phyloP scores from a whole-genome alignment of 2,113 vertebrate species.

The Coracopsis vasa region DNA sequence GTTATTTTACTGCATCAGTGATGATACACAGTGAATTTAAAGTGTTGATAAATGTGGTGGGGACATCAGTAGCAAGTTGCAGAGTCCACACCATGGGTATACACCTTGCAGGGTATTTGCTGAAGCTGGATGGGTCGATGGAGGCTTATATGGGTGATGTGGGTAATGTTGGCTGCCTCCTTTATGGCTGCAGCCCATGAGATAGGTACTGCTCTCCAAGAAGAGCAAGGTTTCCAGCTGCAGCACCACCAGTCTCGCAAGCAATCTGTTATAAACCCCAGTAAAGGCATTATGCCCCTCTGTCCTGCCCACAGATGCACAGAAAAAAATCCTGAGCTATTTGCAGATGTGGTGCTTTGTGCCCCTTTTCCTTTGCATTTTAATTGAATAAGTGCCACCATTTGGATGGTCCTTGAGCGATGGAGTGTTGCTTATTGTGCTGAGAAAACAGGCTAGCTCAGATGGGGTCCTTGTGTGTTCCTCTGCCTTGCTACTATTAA shows the following conservation, averaged over 20 bases:
- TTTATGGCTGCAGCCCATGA: not conserved
- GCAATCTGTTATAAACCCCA: not conserved
- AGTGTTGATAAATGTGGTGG: not conserved
- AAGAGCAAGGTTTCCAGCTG: not conserved
- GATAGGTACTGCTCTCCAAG: not conserved
- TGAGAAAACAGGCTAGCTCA: not conserved
- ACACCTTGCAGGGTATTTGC: not conserved
- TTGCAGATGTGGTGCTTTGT: not conserved
- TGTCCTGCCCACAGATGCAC: not conserved
- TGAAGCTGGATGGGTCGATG: not conserved
- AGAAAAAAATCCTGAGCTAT: not conserved
- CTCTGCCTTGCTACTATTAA: not conserved
- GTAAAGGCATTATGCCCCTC: not conserved
- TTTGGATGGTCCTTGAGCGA: not conserved
- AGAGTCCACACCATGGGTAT: not conserved
- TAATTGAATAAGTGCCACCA: not conserved
- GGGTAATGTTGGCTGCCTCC: not conserved
- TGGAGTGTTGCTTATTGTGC: not conserved
- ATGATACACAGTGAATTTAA: not conserved
- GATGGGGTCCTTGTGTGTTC: not conserved
- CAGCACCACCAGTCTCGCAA: not conserved
- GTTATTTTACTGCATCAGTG: not conserved
- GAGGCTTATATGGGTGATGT: accelerated
- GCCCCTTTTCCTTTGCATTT: not conserved
- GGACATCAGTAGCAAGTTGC: not conserved